Evolutionary conservation across 2,888 invertebrate species (phyloP), one percentile per base, ranked within the genome.

Genomic region (Hirtodrosophila trivittata): DNA sequence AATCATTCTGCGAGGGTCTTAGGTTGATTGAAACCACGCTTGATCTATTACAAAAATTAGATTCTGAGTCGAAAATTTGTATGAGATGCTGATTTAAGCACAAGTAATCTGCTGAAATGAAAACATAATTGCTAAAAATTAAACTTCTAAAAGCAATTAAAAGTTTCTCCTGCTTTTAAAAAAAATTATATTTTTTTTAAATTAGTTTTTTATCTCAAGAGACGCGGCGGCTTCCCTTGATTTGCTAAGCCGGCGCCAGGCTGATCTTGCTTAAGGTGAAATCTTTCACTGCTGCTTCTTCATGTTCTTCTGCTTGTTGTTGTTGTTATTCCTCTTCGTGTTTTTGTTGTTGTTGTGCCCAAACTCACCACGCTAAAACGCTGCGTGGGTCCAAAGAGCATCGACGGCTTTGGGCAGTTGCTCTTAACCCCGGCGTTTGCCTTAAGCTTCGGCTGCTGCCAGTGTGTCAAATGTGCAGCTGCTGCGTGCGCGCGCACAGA

Each of bases 401-500:
- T 52, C 58, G 41, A 38, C 49, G 47, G 39, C 9, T 46, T 47
- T 54, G 33, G 26, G 30, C 16, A 43, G 49, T 28, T 56, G 67
- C 70, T 70, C 70, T 72, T 70, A 55, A 50, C n/a, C 41, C 33
- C 50, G 59, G 60, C 60, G 25, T 55, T 42, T 30, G 59, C 43
- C 59, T 42, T 50, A 3, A 37, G 35, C 66, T 46, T 51, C 66
- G 72, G 14, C 58, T 41, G 38, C 8, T 41, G 38, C 9, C 18
- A 9, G 38, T 18, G 38, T 18, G 38, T 1, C 18, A 18, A 16
- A 9, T 18, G 10, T 39, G 35, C 45, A n/a, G 13, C 16, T 45
- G 56, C 52, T 72, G 58, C 58, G 65, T 67, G 65, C 60, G 65
- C 70, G 54, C 59, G 51, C 64, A 66, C 62, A 66, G 55, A 62